Conservation (phyloP, 2,797 vertebrate genomes). For the Sciurus carolinensis region DNA sequence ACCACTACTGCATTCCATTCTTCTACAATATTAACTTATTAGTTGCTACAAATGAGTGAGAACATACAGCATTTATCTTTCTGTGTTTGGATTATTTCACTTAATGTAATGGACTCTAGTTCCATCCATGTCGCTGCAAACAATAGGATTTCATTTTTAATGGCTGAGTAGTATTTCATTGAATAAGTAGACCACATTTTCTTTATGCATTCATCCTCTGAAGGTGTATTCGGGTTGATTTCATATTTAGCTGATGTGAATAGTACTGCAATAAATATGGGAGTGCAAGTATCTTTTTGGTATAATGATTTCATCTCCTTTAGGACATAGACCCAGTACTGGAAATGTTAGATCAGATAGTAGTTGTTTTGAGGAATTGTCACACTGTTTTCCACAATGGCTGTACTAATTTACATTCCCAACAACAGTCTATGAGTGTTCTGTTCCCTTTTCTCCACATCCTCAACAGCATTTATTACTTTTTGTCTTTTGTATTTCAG, state of each 20-base stretch:
- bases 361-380: not conserved
- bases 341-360: not conserved
- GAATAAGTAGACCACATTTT: too few species aligned
- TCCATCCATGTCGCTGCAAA: not conserved
- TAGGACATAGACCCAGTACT: not conserved
- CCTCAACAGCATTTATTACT: not conserved
- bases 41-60: not conserved
- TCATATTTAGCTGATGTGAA: not conserved
- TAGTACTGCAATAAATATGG: not conserved
- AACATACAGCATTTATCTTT: not conserved
- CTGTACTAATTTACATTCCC: not conserved
- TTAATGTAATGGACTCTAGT: not conserved
- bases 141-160: too few species aligned
- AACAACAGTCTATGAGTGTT: not conserved
- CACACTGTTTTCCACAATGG: not conserved
- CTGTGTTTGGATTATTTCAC: not conserved
- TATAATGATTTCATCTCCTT: not conserved
- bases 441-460: not conserved
- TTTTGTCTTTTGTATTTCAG: not conserved
- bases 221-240: not conserved
- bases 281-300: not conserved
- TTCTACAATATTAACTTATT: not conserved
- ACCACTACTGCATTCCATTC: not conserved
- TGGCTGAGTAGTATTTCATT: not conserved
- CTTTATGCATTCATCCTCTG: not conserved